Base-by-base conservation (phyloP, 2,797 vertebrate genomes). In the Florisuga fusca region DNA sequence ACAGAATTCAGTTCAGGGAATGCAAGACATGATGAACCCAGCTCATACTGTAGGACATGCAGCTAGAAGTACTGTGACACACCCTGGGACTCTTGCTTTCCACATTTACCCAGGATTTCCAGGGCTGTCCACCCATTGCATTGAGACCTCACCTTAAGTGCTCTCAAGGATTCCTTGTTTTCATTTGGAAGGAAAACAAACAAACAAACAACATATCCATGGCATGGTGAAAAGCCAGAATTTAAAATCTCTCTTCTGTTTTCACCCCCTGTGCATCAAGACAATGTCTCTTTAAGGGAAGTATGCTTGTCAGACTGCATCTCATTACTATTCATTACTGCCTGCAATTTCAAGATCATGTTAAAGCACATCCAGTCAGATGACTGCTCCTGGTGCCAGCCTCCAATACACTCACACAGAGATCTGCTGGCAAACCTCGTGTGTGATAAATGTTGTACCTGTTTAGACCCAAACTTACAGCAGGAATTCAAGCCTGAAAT, bases 291-390 rank as follows among this genome's bases (percentile, higher is more conserved):
- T 86, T 72, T 34, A 94, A 81, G 46, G 46, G 73, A 31, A 57
- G 25, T 16, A n/a, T 0, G 22, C 73, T 48, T 20, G 15, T 41
- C 85, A 95, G 84, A 36, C 78, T 82, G 84, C 82, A 87, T 36
- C 89, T 89, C 26, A 13, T 71, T 61, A 22, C 55, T 21, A 3
- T 10, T 51, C 43, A 59, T 48, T 9, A 11, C 19, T 12, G 67
- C 27, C 76, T 64, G 54, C 23, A 53, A 82, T 34, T 77, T 53
- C 69, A 51, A 59, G 55, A 67, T 80, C 64, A 14, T 33, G 75
- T 87, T 79, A 82, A 95, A 80, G 71, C 80, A 94, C 33, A 88
- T 71, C 77, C 3, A 84, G 36, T 27, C 83, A 57, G 79, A 51
- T 0, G 16, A 57, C 26, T 2, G 11, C 53, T 84, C 11, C 50